phyloP scores from a whole-genome alignment of 2,888 invertebrate species.

The Thymelicus lineola region DNA sequence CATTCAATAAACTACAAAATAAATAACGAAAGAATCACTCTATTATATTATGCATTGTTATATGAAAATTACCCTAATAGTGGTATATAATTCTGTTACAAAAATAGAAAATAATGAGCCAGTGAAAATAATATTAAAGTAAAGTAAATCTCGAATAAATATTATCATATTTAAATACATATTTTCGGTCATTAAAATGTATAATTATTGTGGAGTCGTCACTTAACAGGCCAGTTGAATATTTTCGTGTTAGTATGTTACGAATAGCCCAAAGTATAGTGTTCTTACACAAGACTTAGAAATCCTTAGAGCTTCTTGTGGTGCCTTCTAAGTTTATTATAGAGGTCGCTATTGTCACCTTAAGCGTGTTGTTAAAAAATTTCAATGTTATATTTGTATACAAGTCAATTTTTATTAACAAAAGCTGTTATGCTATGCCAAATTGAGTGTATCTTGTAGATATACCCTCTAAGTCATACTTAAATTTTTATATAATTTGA shows the following conservation, averaged over 20 bases:
- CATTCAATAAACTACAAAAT: too few relatives aligned
- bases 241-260: background rate
- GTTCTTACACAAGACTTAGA: background rate
- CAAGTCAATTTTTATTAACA: background rate
- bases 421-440: slow-evolving; percentile 3
- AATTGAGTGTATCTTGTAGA: slow-evolving; percentile 3
- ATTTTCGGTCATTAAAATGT: background rate
- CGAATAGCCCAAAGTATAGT: background rate
- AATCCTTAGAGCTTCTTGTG: slow-evolving; percentile 13
- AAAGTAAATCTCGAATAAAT: slow-evolving; percentile 9
- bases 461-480: slow-evolving; percentile 6
- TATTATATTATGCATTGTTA: too few relatives aligned
- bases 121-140: slow-evolving; percentile 47
- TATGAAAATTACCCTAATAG: too few relatives aligned
- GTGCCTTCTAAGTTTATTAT: slow-evolving; percentile 18
- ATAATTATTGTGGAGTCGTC: background rate
- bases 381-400: background rate
- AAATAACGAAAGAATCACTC: too few relatives aligned
- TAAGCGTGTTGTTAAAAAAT: too few relatives aligned
- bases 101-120: slow-evolving; percentile 15
- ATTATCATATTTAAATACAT: background rate
- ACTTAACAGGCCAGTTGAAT: background rate
- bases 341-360: slow-evolving; percentile 1
- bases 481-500: slow-evolving; percentile 5
- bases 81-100: too few relatives aligned